Evolutionary conservation across 30 jellyfish, hydroid and myxozoan species (phyloP), one percentile per base, ranked within the genome.

Genomic region (Aurelia sp.): DNA sequence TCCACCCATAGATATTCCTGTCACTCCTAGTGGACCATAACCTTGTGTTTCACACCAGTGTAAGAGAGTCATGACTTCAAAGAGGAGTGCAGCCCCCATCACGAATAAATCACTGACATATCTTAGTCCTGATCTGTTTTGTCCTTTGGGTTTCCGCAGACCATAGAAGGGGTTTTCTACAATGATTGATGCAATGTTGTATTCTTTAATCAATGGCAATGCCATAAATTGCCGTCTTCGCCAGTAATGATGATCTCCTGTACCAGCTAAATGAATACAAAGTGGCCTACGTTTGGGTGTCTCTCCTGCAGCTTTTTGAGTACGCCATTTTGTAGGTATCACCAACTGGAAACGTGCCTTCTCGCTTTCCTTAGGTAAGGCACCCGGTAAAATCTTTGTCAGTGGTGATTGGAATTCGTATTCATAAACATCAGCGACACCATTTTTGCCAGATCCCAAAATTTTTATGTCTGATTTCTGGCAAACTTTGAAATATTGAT

Each of bases 1-100:
- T 30, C 97, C 98, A 60, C 98, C 98, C 97, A 92, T 87, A 22
- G 98, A 92, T 16, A 92, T 79, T 21, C 98, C 98, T 8, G 96
- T 87, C 52, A 92, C 87, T n/a, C 93, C 98, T 13, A 92, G 76
- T 3, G 98, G 97, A 10, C 98, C 98, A 73, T 58, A 88, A 22
- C 92, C 97, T 61, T 88, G 86, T 35, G 70, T 76, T 63, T 92
- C 96, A 81, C 98, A 86, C 98, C 98, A 92, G 62, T 69, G 52
- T 66, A 92, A 53, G 73, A 92, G 48, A 12, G 98, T 78, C 68
- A 82, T 81, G 10, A 79, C 76, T 57, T 92, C 98, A 41, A 92
- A 76, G 13, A 84, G 72, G 31, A 92, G 74, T 0, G 98, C 98
- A 21, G 92, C 96, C 13, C 98, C 98, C 98, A 92, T 92, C 21